Conservation (phyloP, 2,797 vertebrate genomes). For the Champsocephalus gunnari region DNA sequence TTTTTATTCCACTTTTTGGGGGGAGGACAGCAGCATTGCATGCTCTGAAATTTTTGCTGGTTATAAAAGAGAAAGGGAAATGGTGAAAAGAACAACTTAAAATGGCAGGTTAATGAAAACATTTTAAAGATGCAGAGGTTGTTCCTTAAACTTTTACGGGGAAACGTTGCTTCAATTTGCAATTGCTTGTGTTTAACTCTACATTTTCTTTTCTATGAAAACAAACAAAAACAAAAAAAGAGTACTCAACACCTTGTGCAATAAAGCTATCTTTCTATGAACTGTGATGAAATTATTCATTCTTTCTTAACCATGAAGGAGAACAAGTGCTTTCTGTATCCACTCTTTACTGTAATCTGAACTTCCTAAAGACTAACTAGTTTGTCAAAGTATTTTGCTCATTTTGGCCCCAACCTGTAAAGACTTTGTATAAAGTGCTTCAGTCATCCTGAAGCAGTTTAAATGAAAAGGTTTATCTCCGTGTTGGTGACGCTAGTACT, state of each 20-base stretch:
- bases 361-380: neutral
- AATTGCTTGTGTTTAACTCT: slow-evolving; percentile 98
- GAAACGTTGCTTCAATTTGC: slow-evolving; percentile 95
- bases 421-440: neutral
- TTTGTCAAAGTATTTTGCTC: neutral
- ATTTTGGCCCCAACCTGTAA: neutral
- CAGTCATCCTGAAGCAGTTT: neutral
- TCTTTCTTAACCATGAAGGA: slow-evolving; percentile 48
- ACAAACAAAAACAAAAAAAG: slow-evolving; percentile 90
- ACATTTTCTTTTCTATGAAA: slow-evolving; percentile 96
- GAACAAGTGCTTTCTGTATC: neutral
- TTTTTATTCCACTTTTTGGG: slow-evolving; percentile 75
- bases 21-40: slow-evolving; percentile 90
- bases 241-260: slow-evolving; percentile 96
- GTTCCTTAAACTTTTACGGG: slow-evolving; percentile 86
- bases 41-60: slow-evolving; percentile 93
- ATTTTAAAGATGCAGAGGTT: slow-evolving; percentile 79
- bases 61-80: slow-evolving; percentile 87
- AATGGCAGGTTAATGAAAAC: slow-evolving; percentile 73
- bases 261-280: slow-evolving; percentile 99
- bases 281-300: slow-evolving; percentile 63
- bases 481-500: neutral
- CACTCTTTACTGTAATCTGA: neutral
- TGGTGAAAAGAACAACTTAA: slow-evolving; percentile 80
- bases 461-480: neutral